Base-by-base conservation (phyloP, 2,888 invertebrate genomes). In the Tetropium fuscum region DNA sequence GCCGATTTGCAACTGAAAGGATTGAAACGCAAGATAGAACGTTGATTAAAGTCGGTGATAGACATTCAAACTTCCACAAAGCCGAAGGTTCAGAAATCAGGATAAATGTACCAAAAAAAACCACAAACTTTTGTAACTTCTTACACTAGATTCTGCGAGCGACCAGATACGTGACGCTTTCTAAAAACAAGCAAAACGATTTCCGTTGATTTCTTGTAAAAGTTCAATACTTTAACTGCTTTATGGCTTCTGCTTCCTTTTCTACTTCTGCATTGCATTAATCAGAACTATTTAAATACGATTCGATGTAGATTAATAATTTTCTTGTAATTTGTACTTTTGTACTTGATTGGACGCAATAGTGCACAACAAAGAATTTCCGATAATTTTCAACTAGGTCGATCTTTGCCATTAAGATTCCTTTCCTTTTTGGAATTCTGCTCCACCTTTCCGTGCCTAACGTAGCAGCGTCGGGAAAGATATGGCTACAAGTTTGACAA, bases 401-500 rank as follows among this genome's bases (percentile, higher is more conserved):
- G n/a, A n/a, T n/a, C n/a, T n/a, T n/a, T n/a, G n/a, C n/a, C n/a
- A n/a, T n/a, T n/a, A n/a, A n/a, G n/a, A n/a, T n/a, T n/a, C n/a
- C n/a, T n/a, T n/a, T n/a, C n/a, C n/a, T n/a, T n/a, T n/a, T n/a
- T n/a, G n/a, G n/a, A n/a, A n/a, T n/a, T n/a, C n/a, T n/a, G n/a
- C n/a, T n/a, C n/a, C n/a, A n/a, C n/a, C n/a, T 51, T 53, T 59
- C 53, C 51, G 47, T 57, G 58, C 49, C 57, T 43, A 56, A 55
- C 40, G 53, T 58, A 51, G 49, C 18, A 49, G 48, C 48, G 47
- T 41, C 48, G 47, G 53, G 38, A 25, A 20, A 40, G 48, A 56
- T 32, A 63, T 60, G 60, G 48, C 54, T 53, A 44, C 58, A 51
- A 64, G 57, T 70, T 69, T 67, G 70, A 69, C 69, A 70, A 72